These are phyloP conservation scores for Metalampra italica DNA, from an alignment of 2,888 invertebrate genomes.

Conservation along the genomic window DNA sequence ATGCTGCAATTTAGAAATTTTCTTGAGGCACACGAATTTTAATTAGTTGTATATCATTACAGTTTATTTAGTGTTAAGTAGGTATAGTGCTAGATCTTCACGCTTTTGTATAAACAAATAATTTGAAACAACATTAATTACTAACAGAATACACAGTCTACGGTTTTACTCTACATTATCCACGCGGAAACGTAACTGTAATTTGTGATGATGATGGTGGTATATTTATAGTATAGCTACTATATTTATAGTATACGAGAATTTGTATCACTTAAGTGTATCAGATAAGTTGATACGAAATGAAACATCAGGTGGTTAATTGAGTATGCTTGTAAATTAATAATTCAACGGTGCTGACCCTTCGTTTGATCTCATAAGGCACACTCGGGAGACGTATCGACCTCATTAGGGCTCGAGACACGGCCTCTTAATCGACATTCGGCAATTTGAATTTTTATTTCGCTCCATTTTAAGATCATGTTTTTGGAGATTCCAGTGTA, in stretches of 20 bases:
- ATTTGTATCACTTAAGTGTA: background rate
- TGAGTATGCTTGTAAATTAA: conserved; percentile 69
- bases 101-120: no score
- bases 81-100: no score
- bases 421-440: conserved; percentile 61
- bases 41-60: no score
- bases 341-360: conserved; percentile 66
- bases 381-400: conserved; percentile 45
- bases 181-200: no score
- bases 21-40: no score
- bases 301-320: conserved; percentile 42
- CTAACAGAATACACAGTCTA: no score
- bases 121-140: no score
- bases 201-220: no score
- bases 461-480: conserved; percentile 30
- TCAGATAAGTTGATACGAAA: background rate
- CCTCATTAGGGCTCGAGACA: conserved; percentile 61
- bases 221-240: no score
- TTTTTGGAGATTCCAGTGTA: conserved; percentile 23
- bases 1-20: no score
- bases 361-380: conserved; percentile 66
- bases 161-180: no score
- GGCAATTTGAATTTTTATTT: conserved; percentile 54
- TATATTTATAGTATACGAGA: conserved; percentile 15
- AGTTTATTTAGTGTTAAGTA: no score